phyloP scores from a whole-genome alignment of 2,797 vertebrate genomes.

The Merluccius polli region DNA sequence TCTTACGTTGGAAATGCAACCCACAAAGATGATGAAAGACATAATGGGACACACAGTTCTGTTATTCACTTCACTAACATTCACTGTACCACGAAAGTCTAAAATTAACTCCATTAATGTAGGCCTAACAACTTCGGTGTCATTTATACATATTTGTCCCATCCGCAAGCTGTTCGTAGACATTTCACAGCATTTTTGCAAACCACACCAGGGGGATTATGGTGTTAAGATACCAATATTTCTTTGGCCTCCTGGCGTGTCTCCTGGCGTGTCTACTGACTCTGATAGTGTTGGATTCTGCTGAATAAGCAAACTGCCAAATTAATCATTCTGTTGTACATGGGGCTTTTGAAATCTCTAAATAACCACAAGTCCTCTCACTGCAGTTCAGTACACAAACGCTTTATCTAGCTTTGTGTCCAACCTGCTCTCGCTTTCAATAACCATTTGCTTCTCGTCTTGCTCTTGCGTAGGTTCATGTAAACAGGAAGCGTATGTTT shows the following conservation, averaged over 20 bases:
- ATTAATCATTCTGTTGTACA: neutral
- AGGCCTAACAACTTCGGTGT: neutral
- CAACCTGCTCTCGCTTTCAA: neutral
- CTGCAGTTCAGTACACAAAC: neutral
- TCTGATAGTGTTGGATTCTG: neutral
- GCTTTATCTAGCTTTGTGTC: neutral
- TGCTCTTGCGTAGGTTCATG: neutral
- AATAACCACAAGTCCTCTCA: neutral
- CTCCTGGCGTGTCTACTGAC: neutral
- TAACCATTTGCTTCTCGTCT: conserved; percentile 1
- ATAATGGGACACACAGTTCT: neutral
- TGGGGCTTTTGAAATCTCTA: neutral
- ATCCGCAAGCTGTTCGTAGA: neutral
- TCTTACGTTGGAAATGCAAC: too few relatives aligned
- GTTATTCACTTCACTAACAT: neutral
- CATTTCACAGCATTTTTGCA: neutral
- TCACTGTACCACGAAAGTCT: neutral
- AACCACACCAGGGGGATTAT: neutral
- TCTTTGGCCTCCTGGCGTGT: neutral
- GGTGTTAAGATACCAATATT: neutral
- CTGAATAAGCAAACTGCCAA: neutral
- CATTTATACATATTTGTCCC: neutral
- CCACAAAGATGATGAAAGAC: too few relatives aligned
- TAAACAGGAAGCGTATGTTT: neutral
- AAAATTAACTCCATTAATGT: neutral